Evolutionary conservation across 2,797 vertebrate species (phyloP), one percentile per base, ranked within the genome.

Genomic region (Arctocebus calabarensis): DNA sequence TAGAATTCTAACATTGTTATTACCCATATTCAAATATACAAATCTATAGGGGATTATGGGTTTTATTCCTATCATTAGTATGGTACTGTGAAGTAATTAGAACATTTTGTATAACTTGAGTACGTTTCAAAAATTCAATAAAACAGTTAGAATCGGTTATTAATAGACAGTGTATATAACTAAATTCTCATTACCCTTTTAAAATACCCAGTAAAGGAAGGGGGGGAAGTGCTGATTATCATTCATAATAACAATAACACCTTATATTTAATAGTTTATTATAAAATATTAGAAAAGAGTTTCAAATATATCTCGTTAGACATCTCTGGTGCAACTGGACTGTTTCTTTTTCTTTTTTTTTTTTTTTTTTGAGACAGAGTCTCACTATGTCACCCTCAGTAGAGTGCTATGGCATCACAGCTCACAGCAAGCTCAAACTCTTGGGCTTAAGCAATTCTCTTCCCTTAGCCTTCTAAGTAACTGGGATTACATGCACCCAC

Each of bases 151-250:
- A 75, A 87, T 82, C 86, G 45, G 37, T 45, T 82, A 61, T 48
- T 66, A 96, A 84, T 83, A 86, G 85, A 75, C 52, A 75, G 8
- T 79, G 7, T 79, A 70, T 70, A 74, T 82, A 96, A 79, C 62
- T 74, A 78, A 94, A 90, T 77, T 88, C 27, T 91, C 70, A 90
- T 93, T 86, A 88, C 34, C 17, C 71, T 91, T 91, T 90, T 77
- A 90, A 82, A 93, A 91, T 94, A 91, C 48, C 75, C 81, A 91
- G 93, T 91, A 71, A 66, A 70, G 32, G 40, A 75, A 70, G 40
- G 45, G 34, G 34, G 29, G 34, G 34, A 61, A 61, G 40, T 71
- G 8, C 43, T 87, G 78, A 74, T 88, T 75, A 84, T 73, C 40
- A 29, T 61, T 81, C 86, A 52, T 77, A 85, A 73, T 71, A 90